Evolutionary conservation across 2,113 vertebrate genomes (phyloP), one percentile per base, ranked within the genome.

Genomic region (Menura novaehollandiae): DNA sequence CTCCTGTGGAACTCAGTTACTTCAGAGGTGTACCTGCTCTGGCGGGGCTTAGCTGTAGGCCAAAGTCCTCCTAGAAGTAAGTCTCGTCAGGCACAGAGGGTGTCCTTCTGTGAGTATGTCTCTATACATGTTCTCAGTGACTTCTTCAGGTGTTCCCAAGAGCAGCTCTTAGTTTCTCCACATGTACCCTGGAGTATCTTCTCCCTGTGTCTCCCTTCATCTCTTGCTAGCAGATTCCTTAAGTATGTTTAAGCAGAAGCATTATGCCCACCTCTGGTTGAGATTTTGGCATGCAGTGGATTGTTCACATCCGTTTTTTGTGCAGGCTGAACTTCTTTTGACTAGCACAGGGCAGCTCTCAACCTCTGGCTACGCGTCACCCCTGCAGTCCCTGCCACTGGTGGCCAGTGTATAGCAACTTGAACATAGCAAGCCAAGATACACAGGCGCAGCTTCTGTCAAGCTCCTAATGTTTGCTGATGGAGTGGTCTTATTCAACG

Each of bases 81-180:
- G 47, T 72, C 37, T 63, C 33, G 37, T 93, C 20, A 32, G 81
- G 64, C 52, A 30, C 23, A 20, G 47, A 71, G 37, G 0, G 2
- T 41, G 32, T 84, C 22, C 66, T 58, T 51, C 41, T 85, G 24
- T 46, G 39, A 53, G 22, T 22, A 2, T 41, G 14, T 79, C 49
- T 56, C 32, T 23, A 0, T 67, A n/a, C 5, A 0, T 30, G 63
- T 83, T 18, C 53, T 75, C 66, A 9, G 30, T 44, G 52, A 88
- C 82, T 93, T 87, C 60, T 89, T 56, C 44, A 33, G 12, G 11
- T 71, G 24, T 88, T 72, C 33, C 69, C 41, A 53, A 75, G 78
- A 91, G 69, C 69, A 89, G 85, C 69, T 89, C 67, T 81, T 88
- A n/a, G 53, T 94, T 85, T 90, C 12, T 76, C 37, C 27, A 6